Percentiles rank a stretch among this genome's conserved stretches.
These are phyloP conservation scores for Fulica atra DNA, from an alignment of 2,113 vertebrate species.

Conservation along the genomic window DNA sequence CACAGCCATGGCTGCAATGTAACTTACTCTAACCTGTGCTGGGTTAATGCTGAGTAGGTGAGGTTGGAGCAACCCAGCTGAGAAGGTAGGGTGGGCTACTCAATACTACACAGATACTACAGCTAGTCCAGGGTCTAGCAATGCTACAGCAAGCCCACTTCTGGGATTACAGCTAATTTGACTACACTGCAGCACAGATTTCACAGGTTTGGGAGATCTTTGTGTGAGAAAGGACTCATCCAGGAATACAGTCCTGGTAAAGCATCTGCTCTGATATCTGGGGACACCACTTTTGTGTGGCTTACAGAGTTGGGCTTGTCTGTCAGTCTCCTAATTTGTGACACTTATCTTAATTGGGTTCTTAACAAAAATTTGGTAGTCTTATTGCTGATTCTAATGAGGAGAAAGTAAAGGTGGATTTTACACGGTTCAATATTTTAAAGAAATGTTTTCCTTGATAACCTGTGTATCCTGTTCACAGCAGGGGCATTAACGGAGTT, in stretches of 20 bases:
- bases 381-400: not conserved
- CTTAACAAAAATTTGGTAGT: not conserved
- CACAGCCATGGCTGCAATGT: rapidly evolving
- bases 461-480: not conserved
- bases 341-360: not conserved
- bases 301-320: not conserved
- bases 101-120: not conserved
- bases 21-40: not conserved
- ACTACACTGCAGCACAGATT: too few relatives aligned
- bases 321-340: not conserved
- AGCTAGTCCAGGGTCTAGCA: not conserved
- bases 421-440: not conserved
- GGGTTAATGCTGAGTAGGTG: not conserved
- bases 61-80: not conserved
- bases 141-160: not conserved
- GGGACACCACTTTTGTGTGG: too few relatives aligned
- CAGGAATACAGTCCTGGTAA: not conserved
- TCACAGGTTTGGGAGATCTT: not conserved
- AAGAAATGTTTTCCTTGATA: not conserved
- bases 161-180: not conserved
- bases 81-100: not conserved
- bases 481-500: not conserved
- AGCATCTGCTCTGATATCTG: not conserved
- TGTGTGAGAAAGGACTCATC: not conserved
- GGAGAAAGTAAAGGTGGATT: not conserved